Base-by-base conservation (phyloP, 2,888 invertebrate species). In the Leptogaster cylindrica region DNA sequence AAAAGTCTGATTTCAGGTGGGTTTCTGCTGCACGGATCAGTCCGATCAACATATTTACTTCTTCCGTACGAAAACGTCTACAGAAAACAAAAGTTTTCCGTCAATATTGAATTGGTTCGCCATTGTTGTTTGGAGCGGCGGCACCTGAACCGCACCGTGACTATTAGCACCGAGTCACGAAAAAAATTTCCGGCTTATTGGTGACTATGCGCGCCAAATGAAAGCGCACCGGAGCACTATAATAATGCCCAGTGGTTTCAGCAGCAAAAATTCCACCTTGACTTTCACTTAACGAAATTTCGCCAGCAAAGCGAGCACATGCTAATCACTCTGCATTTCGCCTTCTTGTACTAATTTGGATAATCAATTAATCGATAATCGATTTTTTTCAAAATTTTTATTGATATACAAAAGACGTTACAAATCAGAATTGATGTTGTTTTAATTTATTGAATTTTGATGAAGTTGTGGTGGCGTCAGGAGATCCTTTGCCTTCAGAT, bases 221-320 rank as follows among this genome's bases (percentile, higher is more conserved):
- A 55, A 55, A 55, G 51, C 27, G 51, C 12, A 2, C 51, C 46
- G 8, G 46, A 46, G 3, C 46, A n/a, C n/a, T 46, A 25, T 5
- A 25, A 28, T 51, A 16, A 25, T 12, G n/a, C n/a, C 23, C 48
- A 48, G 27, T 25, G 25, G 48, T 48, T 48, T 25, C 23, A 48
- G n/a, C 8, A 48, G 27, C 20, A 27, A 33, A 36, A 55, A 36
- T 20, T 58, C 36, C 36, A 58, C 58, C 58, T 58, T 58, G 58
- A 58, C 58, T 58, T 58, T 58, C 39, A 58, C 58, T 58, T 23
- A 3, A 48, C 6, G 25, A 48, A 48, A 41, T 41, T 41, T 41
- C 41, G 16, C 18, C 41, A 12, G 39, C 39, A 10, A n/a, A 10
- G 39, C 5, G 39, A 39, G 3, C 14, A 14, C 39, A 39, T 39